Base-by-base conservation (phyloP, 2,113 vertebrate species). In the Pangasianodon gigas region DNA sequence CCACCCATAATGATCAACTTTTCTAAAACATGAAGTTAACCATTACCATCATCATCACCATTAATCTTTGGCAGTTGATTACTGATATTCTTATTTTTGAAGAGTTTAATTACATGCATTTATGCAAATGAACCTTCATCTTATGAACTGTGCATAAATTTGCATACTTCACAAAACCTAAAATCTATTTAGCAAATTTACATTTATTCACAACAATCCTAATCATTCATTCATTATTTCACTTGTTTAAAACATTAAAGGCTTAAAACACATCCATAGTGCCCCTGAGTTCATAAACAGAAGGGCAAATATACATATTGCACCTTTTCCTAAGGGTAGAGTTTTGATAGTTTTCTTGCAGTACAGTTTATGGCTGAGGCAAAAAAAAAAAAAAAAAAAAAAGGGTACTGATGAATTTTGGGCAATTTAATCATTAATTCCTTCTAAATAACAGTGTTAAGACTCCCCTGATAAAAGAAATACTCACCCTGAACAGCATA, bases 401-500 rank as follows among this genome's bases (percentile, higher is more conserved):
- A 10, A 1, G 24, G 7, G 60, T 24, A 37, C 32, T 44, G 41
- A 75, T 75, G 71, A 7, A 44, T 75, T 44, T 19, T 3, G 14
- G 37, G 6, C 14, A 32, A 6, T 69, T 32, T 16, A 37, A 71
- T 18, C 2, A 32, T 21, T 8, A 19, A 44, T 44, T 75, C 19
- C 16, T 75, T 75, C 71, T 29, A 9, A 44, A 41, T 74, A 21
- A 69, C 6, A 19, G 18, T 51, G 41, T 46, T 81, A 0, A 82
- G 37, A 19, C 48, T n/a, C 46, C 21, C 16, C 21, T 0, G 83
- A 85, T 65, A 16, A 37, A 84, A 18, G 8, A 9, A 18, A 90
- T 96, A 98, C 98, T 98, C 96, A 99, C 98, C 98, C 87, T 99
- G 98, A 96, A 99, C 96, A 94, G 97, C 96, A 89, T 97, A 99